Evolutionary conservation across 2,113 vertebrate genomes (phyloP), one percentile per base, ranked within the genome.

Genomic region (Limnothrissa miodon): DNA sequence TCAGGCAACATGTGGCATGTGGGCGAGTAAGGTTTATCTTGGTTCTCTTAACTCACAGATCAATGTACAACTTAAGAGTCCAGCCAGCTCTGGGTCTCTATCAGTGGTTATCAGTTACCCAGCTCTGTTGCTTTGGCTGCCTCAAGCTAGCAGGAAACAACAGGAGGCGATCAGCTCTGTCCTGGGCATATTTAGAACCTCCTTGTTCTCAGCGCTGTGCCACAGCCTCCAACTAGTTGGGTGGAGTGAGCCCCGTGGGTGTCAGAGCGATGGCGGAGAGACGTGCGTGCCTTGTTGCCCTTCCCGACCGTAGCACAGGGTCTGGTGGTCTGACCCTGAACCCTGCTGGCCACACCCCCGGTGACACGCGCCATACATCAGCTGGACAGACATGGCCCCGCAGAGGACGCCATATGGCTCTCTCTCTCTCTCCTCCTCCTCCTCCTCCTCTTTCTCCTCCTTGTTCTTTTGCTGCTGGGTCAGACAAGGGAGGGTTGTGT

Each of bases 361-460:
- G 62, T 83, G 36, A 86, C 44, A 39, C 81, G 74, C 25, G 81
- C 66, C 25, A 62, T 21, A 23, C 66, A 79, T 23, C 59, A 79
- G 17, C 80, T 39, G 39, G 45, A 45, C 39, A 83, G 79, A 23
- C 1, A 51, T 21, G n/a, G 80, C 25, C 51, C 33, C 48, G 15
- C 21, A 19, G 33, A 62, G 62, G 62, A 66, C 81, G 25, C 23
- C 59, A 74, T 74, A 29, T 74, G 66, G 81, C 36, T 45, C 36
- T 45, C 39, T 62, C 36, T 45, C 39, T 62, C 51, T 59, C 79
- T 79, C 62, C 86, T 80, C 36, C 29, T 82, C 9, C n/a, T 82
- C 33, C 53, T 80, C 36, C 29, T 82, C 9, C n/a, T 82, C 33
- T 45, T 39, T 29, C 9, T 39, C 15, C 17, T 33, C 59, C 15